Base-by-base conservation (phyloP, 2,888 invertebrate species). In the Congeria kusceri region DNA sequence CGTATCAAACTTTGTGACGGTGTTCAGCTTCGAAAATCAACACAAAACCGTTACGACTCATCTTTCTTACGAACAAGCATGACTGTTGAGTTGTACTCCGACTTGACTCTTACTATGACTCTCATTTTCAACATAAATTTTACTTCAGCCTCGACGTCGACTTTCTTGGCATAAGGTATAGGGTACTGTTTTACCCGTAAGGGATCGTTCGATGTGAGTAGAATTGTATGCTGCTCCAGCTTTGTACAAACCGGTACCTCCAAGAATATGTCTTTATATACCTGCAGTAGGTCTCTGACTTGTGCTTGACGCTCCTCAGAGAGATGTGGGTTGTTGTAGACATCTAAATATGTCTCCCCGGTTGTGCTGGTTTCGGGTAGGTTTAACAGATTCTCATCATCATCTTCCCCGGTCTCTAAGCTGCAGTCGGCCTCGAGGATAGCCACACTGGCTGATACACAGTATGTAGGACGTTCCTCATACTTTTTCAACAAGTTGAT, bases 21-120 rank as follows among this genome's bases (percentile, higher is more conserved):
- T 57, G 63, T 88, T 88, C 1, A 84, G 25, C 23, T 25, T 58
- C 86, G 47, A 46, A 80, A 81, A 67, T 87, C 82, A 29, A 85
- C 72, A 66, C 77, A 80, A 57, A 82, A 76, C 25, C 85, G 57
- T 47, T 64, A 69, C 1, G 61, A 61, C 1, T 65, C 65, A 62
- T 78, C 81, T n/a, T 32, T 47, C 44, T 86, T 85, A 25, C 65
- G 75, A 7, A 77, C 77, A 0, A 80, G 28, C 0, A 84, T 67
- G n/a, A 77, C 32, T 18, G 83, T 80, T 9, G 83, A 68, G 7
- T 65, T 62, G 57, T 79, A 86, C 32, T 77, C 68, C 49, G 56
- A 66, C 3, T 58, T 28, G 1, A 78, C 82, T 4, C 63, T 62
- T 61, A 77, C 78, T 28, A 85, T 79, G 15, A 83, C 57, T 18